These are phyloP conservation scores for Anthoscopus minutus DNA, from an alignment of 2,113 vertebrate species.

Conservation along the genomic window DNA sequence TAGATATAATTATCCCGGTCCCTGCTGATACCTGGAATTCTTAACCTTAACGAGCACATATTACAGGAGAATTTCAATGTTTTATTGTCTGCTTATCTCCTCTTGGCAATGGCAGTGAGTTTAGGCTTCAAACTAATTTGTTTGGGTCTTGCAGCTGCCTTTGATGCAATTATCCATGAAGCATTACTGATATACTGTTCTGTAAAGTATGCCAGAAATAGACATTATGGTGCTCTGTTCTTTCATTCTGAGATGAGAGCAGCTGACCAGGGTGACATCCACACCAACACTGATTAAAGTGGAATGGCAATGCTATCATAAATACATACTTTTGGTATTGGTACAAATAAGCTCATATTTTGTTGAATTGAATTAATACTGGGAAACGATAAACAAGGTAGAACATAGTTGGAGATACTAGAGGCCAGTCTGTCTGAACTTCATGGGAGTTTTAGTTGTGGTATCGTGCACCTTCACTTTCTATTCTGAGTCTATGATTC, in stretches of 20 bases:
- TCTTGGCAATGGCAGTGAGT: neutral
- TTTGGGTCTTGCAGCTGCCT: slow-evolving; percentile 1
- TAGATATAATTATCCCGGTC: neutral
- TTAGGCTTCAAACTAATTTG: neutral
- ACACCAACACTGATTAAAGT: neutral
- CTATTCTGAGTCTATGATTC: neutral
- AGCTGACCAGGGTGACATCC: neutral
- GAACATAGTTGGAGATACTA: neutral
- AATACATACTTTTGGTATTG: neutral
- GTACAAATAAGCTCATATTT: neutral
- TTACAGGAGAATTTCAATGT: neutral
- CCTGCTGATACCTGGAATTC: neutral
- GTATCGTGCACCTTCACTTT: neutral
- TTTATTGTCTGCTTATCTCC: neutral
- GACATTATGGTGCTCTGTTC: neutral
- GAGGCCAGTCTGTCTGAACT: neutral
- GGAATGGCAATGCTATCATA: neutral
- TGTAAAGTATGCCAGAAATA: neutral
- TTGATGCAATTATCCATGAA: slow-evolving; percentile 7
- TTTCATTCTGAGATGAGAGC: neutral
- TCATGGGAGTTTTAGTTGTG: neutral
- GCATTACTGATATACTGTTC: neutral
- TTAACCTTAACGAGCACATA: neutral
- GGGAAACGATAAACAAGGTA: neutral
- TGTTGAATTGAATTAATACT: neutral